Percentiles rank a stretch among this genome's conserved stretches.
These are phyloP conservation scores for Cheirogaleus major DNA, from an alignment of 2,797 vertebrate species.

Conservation along the genomic window DNA sequence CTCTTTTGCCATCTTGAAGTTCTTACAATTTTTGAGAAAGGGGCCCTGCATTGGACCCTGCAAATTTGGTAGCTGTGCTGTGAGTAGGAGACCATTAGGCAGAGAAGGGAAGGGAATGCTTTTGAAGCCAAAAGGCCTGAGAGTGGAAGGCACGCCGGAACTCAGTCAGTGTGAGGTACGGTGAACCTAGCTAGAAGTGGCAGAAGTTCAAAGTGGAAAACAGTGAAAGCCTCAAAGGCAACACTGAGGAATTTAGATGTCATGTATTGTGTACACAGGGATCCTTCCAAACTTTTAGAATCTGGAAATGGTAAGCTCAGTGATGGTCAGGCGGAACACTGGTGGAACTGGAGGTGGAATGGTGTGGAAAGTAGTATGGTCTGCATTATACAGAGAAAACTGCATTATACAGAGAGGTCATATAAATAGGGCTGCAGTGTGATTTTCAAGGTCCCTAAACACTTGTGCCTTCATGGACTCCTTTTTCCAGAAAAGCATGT, in stretches of 20 bases:
- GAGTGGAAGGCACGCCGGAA: not conserved
- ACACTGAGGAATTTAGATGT: not conserved
- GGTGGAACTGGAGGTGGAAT: not conserved
- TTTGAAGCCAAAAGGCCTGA: not conserved
- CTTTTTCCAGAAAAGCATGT: not conserved
- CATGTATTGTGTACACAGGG: accelerated
- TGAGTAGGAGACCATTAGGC: not conserved
- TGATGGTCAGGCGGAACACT: not conserved
- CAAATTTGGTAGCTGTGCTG: not conserved
- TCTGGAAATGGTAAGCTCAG: no score
- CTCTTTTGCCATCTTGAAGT: not conserved
- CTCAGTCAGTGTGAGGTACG: accelerated
- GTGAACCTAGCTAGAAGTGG: not conserved
- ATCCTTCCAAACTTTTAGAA: not conserved
- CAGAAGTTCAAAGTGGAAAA: not conserved
- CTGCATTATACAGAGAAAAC: not conserved
- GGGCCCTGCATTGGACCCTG: not conserved
- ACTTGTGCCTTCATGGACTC: not conserved
- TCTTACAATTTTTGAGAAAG: not conserved
- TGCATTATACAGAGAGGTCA: not conserved
- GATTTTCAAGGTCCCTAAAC: not conserved
- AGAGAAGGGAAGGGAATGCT: not conserved
- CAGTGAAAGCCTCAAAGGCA: not conserved
- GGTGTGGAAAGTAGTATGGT: not conserved
- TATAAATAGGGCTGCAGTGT: not conserved